These are phyloP conservation scores for Melanotus villosus DNA, from an alignment of 2,888 invertebrate genomes.

Conservation along the genomic window DNA sequence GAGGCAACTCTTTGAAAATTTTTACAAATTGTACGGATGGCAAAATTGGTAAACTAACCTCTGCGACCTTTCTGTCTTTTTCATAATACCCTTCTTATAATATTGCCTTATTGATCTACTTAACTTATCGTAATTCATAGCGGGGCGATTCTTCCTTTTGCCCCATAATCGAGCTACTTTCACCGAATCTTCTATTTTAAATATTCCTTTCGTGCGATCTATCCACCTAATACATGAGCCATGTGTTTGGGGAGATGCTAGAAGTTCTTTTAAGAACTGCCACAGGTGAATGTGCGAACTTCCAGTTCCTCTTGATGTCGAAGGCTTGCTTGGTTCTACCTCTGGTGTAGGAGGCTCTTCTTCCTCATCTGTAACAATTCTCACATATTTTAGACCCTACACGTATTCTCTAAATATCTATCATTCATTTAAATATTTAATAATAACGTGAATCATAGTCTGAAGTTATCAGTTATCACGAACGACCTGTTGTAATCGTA, in stretches of 20 bases:
- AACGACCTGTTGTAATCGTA: background rate
- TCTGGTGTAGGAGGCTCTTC: slow-evolving; percentile 65
- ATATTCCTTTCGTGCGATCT: slow-evolving; percentile 93
- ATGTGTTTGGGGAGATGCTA: slow-evolving; percentile 89
- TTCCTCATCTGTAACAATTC: slow-evolving; percentile 71
- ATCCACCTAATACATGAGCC: slow-evolving; percentile 98
- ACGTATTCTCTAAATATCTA: too few species aligned
- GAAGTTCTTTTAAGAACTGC: slow-evolving; percentile 98
- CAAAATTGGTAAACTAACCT: slow-evolving; percentile 99
- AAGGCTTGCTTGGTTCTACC: slow-evolving; percentile 57
- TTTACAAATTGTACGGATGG: slow-evolving; percentile 86
- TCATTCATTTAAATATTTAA: too few species aligned
- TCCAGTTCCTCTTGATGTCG: slow-evolving; percentile 61
- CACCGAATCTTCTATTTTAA: slow-evolving; percentile 99
- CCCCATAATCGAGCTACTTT: slow-evolving; percentile 99
- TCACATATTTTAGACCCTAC: too few species aligned
- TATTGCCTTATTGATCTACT: slow-evolving; percentile 98
- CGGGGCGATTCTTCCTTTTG: slow-evolving; percentile 96
- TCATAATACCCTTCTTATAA: slow-evolving; percentile 99
- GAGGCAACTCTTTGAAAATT: background rate
- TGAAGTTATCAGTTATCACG: background rate
- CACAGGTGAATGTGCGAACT: slow-evolving; percentile 97
- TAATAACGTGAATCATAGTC: background rate
- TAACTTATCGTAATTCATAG: slow-evolving; percentile 99
- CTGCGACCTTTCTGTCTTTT: slow-evolving; percentile 98